Base-by-base conservation (phyloP, 2,113 vertebrate species). In the Pyrgilauda ruficollis region DNA sequence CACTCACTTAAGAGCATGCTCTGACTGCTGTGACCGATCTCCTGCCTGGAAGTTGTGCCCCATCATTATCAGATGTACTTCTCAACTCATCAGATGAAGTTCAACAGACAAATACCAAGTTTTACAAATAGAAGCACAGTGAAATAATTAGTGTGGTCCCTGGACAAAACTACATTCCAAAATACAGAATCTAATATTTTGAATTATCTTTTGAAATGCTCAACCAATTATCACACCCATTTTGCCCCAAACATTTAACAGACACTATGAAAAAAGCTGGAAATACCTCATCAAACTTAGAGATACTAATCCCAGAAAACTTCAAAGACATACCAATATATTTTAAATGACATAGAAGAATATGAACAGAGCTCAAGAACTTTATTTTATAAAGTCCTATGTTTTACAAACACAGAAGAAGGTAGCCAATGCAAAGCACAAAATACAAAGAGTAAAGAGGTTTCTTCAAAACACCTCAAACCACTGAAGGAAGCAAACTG, bases 381-480 rank as follows among this genome's bases (percentile, higher is more conserved):
- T 90, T 92, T 76, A 14, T 83, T 55, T 41, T 31, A 84, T 7
- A 8, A 92, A 90, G 62, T 41, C 53, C 28, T n/a, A 5, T 70
- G 66, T 90, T 92, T 89, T 87, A 95, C 68, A 87, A 81, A 86
- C 43, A 83, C 80, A 75, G 88, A 87, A 91, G 53, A 70, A 93
- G 11, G 52, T 31, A 91, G 46, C 31, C 13, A 94, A 77, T 61
- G 50, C 55, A 74, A 93, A 93, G 79, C 79, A 95, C 18, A 8
- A 87, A 96, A 87, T 77, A 93, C 43, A n/a, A 88, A 82, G 61
- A 92, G 61, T 89, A n/a, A 77, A 93, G 73, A 79, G 26, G 10
- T 14, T 76, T 63, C 80, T 89, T 88, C 49, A 39, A 88, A 86
- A 89, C 92, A 94, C 47, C 55, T 91, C 78, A 86, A 91, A 75